Conservation (phyloP, 2,113 vertebrate genomes). For the Ellobius talpinus region DNA sequence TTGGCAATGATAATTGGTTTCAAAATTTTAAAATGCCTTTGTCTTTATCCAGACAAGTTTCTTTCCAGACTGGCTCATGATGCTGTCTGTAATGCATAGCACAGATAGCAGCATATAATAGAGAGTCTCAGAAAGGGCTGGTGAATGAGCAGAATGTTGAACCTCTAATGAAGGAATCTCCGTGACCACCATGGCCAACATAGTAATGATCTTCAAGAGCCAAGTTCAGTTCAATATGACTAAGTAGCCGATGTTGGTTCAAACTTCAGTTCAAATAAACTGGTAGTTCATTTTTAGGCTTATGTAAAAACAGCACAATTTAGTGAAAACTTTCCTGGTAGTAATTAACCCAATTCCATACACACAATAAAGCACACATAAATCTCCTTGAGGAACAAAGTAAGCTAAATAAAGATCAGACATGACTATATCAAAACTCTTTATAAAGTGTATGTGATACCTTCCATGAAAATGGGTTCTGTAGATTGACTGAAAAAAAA, state of each 20-base stretch:
- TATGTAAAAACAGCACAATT: background rate
- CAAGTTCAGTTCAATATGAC: background rate
- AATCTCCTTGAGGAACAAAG: background rate
- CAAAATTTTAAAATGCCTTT: background rate
- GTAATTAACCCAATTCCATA: background rate
- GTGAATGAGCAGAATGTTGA: background rate
- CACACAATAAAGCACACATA: background rate
- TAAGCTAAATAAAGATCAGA: background rate
- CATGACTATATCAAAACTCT: background rate
- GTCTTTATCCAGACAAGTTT: slow-evolving; percentile 1
- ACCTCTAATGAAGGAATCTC: background rate
- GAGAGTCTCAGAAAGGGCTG: background rate
- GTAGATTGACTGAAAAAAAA: background rate
- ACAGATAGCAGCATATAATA: background rate
- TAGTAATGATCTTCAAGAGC: background rate
- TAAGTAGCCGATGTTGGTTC: background rate
- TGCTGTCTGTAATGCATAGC: background rate
- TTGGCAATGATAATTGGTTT: background rate
- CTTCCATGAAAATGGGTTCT: background rate
- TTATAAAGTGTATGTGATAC: background rate
- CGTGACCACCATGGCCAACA: background rate
- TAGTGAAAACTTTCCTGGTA: background rate
- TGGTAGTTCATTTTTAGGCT: background rate
- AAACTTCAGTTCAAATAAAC: background rate
- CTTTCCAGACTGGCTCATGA: background rate